Evolutionary conservation across 2,113 vertebrate species (phyloP), one percentile per base, ranked within the genome.

Genomic region (Thunnus maccoyii): DNA sequence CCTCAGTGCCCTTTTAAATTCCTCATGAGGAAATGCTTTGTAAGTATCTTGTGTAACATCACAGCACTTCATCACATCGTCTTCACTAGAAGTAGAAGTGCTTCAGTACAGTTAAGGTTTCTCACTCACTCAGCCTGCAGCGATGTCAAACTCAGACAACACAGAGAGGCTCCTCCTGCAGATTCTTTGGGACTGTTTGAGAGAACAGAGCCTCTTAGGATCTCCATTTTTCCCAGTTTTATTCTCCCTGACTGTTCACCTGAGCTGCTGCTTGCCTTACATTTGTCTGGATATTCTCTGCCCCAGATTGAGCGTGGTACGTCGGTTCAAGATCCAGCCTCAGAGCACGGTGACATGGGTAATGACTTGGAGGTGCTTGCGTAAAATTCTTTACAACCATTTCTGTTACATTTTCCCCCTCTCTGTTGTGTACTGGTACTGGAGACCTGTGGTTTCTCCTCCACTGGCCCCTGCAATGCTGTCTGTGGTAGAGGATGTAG

Each of bases 201-300:
- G 60, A 5, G 75, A 82, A 11, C 92, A 95, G 50, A 16, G 84
- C 0, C 16, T 92, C 51, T 25, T 94, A 4, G 90, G 66, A 50
- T 97, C 97, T 13, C 96, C 96, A 0, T 94, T 95, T 82, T 98
- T 97, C 10, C 96, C 96, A 1, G 94, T 91, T 30, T n/a, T 95
- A 22, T 98, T 97, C 89, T 95, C 95, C 10, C 94, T 98, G 72
- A 72, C 84, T 10, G 91, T 94, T 11, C 96, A 98, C 86, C 46
- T 96, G 82, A 67, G 87, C 70, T 97, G 95, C 91, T 98, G 96
- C 83, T 86, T 96, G 51, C 97, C 97, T 0, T 98, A 95, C 63
- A 25, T 95, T 20, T 50, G 84, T 20, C 91, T 97, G 94, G 97
- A 98, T 83, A 2, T 93, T 0, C 76, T 97, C 54, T 90, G 88